These are phyloP conservation scores for Pachyramphus minor DNA, from an alignment of 2,113 vertebrate genomes.

Conservation along the genomic window DNA sequence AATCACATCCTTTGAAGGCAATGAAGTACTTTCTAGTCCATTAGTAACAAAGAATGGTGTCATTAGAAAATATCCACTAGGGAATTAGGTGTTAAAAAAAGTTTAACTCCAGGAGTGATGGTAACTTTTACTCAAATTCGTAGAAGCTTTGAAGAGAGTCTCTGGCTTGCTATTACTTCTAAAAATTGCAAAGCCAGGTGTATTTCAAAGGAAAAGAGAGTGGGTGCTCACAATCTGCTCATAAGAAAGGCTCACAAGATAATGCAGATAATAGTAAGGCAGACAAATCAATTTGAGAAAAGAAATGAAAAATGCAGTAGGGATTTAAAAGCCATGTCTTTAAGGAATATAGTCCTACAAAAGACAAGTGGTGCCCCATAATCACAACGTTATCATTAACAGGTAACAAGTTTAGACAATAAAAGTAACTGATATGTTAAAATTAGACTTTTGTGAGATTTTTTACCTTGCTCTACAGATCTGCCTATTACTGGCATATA, in stretches of 20 bases:
- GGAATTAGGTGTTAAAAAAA: slow-evolving; percentile 9
- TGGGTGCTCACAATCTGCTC: not conserved
- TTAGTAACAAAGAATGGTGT: slow-evolving; percentile 35
- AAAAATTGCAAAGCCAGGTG: not conserved
- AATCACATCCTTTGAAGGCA: slow-evolving; percentile 18
- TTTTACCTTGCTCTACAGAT: not conserved
- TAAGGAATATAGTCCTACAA: not conserved
- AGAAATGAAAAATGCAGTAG: not conserved
- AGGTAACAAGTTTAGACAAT: not conserved
- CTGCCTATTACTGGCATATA: not conserved
- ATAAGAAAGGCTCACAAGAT: not conserved
- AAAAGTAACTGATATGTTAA: not conserved
- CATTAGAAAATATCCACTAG: not conserved
- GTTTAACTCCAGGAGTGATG: not conserved
- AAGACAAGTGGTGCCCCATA: not conserved
- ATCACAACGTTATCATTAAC: not conserved
- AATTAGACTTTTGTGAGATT: not conserved
- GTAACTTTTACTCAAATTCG: not conserved
- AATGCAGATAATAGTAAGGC: not conserved
- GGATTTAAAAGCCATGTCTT: not conserved
- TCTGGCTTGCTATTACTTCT: not conserved
- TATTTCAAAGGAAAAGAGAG: not conserved
- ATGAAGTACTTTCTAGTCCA: slow-evolving; percentile 39
- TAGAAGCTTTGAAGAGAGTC: not conserved
- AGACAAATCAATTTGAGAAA: not conserved